Base-by-base conservation (phyloP, 2,888 invertebrate species). In the Hecatera dysodea region DNA sequence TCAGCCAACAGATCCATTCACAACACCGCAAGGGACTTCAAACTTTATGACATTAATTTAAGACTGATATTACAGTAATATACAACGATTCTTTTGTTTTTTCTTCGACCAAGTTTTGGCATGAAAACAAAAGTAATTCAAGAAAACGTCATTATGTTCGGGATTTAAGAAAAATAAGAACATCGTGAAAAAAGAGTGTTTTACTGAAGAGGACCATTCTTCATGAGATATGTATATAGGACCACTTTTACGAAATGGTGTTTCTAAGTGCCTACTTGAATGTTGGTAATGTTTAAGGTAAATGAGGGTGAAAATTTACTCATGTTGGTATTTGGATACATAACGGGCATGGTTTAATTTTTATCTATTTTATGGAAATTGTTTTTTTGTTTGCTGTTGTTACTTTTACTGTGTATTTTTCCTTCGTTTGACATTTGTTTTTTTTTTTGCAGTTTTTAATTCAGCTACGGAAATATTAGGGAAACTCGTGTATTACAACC, bases 41-140 rank as follows among this genome's bases (percentile, higher is more conserved):
- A 78, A 67, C 73, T 65, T 72, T 81, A 72, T 15, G 2, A 9
- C 57, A 36, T 50, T 27, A 12, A 53, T 3, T 19, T 65, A 81
- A 67, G 61, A 42, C 22, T 55, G 22, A 55, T 36, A 78, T 67
- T 78, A 44, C 60, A 44, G 17, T 67, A 53, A 53, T 27, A 29
- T 53, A 11, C 9, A n/a, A 29, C 22, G 12, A 24, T 71, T 53
- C 67, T 64, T 81, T 78, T 79, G 67, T 64, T 81, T 76, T 77
- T 70, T 61, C 50, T 64, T 44, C 12, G 0, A 12, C 5, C 15
- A 50, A 72, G 22, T 65, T 77, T 44, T 52, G 50, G 19, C 36
- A n/a, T 39, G 61, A 53, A 76, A 81, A 72, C 78, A 81, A 78
- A 78, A 81, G 78, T 81, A 52, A 72, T 72, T 72, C 61, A 48